phyloP scores from a whole-genome alignment of 53 echinoderm and acorn worm species.

The Astropecten irregularis region DNA sequence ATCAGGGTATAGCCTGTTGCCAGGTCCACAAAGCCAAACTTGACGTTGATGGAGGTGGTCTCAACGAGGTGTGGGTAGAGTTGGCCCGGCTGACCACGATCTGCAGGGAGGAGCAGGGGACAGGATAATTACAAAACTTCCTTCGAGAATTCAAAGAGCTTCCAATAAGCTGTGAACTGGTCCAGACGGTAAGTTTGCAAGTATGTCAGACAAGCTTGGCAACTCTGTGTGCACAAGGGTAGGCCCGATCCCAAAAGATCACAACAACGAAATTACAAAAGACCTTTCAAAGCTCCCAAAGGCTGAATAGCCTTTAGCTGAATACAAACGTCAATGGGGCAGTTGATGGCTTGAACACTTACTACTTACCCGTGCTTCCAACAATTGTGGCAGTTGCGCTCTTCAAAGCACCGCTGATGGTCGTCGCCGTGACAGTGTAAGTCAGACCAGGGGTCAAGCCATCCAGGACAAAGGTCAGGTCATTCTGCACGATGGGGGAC shows the following conservation, averaged over 20 bases:
- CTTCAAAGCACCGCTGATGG: background rate
- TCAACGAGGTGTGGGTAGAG: slow-evolving; percentile 27
- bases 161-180: too few species aligned
- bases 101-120: background rate
- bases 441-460: slow-evolving; percentile 58
- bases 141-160: too few species aligned
- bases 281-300: too few species aligned
- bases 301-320: too few species aligned
- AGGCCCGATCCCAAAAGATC: too few species aligned
- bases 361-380: slow-evolving; percentile 20
- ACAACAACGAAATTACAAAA: too few species aligned
- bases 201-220: too few species aligned
- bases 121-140: too few species aligned
- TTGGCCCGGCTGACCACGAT: background rate
- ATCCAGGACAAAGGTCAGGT: slow-evolving; percentile 26
- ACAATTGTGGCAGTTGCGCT: background rate
- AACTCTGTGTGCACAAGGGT: too few species aligned
- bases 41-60: slow-evolving; percentile 26
- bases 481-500: slow-evolving; percentile 24
- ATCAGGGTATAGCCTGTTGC: background rate
- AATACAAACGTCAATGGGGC: too few species aligned
- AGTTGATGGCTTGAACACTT: too few species aligned
- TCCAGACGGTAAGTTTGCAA: too few species aligned
- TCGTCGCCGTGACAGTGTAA: slow-evolving; percentile 28
- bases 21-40: slow-evolving; percentile 7